Evolutionary conservation across 2,113 vertebrate species (phyloP).

Genomic region (Laticauda colubrina): DNA sequence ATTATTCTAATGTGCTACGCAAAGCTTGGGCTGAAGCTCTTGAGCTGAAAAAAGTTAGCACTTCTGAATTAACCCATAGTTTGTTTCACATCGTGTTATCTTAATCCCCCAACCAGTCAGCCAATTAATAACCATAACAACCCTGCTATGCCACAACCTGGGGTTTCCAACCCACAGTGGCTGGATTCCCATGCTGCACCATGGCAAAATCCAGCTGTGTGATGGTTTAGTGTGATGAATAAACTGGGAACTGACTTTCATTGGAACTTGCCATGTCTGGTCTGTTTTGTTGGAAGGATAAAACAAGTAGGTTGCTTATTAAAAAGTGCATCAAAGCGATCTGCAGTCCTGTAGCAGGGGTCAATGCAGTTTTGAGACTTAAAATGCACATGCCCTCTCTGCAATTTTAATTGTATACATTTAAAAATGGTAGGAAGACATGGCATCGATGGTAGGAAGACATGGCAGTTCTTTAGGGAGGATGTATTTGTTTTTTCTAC

Average conservation of each 20-base stretch:
- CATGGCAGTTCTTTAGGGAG: constrained; percentile 19
- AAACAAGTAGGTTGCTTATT: neutral
- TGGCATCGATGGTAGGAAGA: neutral
- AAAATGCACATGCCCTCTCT: neutral
- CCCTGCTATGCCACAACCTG: neutral
- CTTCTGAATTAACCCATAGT: neutral
- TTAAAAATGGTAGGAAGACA: neutral
- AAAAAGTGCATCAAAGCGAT: neutral
- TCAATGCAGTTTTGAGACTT: neutral
- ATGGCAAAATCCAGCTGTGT: neutral
- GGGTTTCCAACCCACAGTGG: neutral
- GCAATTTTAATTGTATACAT: neutral
- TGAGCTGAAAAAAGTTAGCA: neutral
- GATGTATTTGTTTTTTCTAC: constrained; percentile 56
- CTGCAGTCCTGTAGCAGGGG: neutral
- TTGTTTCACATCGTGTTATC: neutral
- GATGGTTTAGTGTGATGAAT: neutral
- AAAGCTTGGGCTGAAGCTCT: neutral
- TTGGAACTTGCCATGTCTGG: neutral
- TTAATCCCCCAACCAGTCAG: neutral
- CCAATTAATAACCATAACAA: neutral
- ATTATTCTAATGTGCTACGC: neutral
- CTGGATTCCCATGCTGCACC: neutral
- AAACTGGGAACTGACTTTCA: neutral
- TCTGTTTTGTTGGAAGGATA: neutral